These are phyloP conservation scores for Limnephilus rhombicus DNA, from an alignment of 2,888 invertebrate species.

Conservation along the genomic window DNA sequence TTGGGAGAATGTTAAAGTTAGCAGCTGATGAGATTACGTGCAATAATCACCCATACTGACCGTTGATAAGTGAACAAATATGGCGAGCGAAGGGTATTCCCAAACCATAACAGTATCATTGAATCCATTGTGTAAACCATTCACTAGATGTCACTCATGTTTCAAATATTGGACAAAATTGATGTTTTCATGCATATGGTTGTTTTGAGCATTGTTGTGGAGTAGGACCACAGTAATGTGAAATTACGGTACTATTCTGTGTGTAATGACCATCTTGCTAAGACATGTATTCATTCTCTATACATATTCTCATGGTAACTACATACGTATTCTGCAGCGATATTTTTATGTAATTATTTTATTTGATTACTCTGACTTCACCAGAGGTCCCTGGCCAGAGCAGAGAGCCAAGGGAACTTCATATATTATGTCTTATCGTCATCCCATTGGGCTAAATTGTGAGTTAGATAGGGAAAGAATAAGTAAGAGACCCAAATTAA, in stretches of 20 bases:
- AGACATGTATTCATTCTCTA: not conserved
- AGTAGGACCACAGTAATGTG: too few relatives aligned
- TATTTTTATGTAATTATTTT: slow-evolving; percentile 1
- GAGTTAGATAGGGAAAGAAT: not conserved
- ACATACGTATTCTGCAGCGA: not conserved
- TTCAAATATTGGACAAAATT: too few relatives aligned
- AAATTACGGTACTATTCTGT: not conserved
- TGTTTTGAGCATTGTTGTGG: too few relatives aligned
- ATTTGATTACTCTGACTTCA: not conserved
- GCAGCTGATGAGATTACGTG: too few relatives aligned
- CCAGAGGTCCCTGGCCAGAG: not conserved
- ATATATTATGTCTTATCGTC: not conserved
- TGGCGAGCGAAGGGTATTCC: too few relatives aligned
- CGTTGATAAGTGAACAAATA: too few relatives aligned
- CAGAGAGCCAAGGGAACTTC: not conserved
- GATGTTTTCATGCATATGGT: too few relatives aligned
- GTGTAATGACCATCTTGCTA: not conserved
- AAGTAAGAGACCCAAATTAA: not conserved
- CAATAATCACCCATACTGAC: too few relatives aligned
- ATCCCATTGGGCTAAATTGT: not conserved
- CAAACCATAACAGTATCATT: too few relatives aligned
- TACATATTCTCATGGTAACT: not conserved
- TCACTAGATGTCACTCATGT: too few relatives aligned
- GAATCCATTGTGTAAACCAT: too few relatives aligned
- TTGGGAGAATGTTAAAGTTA: too few relatives aligned